Evolutionary conservation across 2,113 vertebrate species (phyloP), one percentile per base, ranked within the genome.

Genomic region (Apodemus sylvaticus): DNA sequence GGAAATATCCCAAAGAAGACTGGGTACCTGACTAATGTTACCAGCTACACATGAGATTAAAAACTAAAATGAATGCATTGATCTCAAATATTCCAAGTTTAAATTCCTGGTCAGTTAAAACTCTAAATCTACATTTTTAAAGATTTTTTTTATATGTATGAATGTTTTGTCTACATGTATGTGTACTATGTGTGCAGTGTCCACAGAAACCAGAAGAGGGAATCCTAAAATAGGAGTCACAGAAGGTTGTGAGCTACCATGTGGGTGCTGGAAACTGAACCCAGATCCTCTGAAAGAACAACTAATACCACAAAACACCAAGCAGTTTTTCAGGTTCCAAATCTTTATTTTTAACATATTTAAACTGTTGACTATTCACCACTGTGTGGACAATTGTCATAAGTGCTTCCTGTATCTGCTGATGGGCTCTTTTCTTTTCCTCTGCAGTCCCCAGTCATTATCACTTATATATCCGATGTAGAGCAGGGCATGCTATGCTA

Each of bases 391-490:
- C 3, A 62, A 58, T 22, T 14, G 4, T 13, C 6, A 17, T 7
- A 7, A 7, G 48, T 20, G 5, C 11, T 13, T 89, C 70, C 42
- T 24, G 2, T 4, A 58, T 11, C 17, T 5, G 17, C 5, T n/a
- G 22, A 17, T 7, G 13, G 13, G 14, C 1, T 64, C 19, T 16
- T 34, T 42, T 39, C n/a, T n/a, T 3, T 60, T 62, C 11, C 39
- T 36, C 42, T 86, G 17, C n/a, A 64, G 10, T 12, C 31, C 36
- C 68, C 51, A 51, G 2, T 2, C 7, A 22, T 6, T 26, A 39
- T 19, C 31, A 8, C 1, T 31, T 42, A 24, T 13, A 1, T n/a
- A 0, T 39, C 77, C 11, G 17, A 7, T 2, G 8, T 29, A 17
- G 13, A 81, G 39, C 4, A 34, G 17, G 34, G 7, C 9, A 77